These are phyloP conservation scores for Andrena chrysosceles DNA, from an alignment of 2,888 invertebrate species.

Conservation along the genomic window DNA sequence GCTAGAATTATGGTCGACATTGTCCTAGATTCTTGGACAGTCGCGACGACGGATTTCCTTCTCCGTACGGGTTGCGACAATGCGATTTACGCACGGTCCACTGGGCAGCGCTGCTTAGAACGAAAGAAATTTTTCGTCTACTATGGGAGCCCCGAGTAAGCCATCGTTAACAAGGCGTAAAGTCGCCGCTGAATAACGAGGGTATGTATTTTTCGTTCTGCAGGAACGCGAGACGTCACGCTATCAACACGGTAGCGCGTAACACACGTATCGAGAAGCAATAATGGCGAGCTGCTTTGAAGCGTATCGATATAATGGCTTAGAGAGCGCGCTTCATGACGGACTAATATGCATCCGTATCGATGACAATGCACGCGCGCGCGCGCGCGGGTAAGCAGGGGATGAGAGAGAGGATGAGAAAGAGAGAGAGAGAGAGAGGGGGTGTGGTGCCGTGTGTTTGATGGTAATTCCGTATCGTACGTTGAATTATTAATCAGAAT, in stretches of 20 bases:
- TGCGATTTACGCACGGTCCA: slow-evolving; percentile 48
- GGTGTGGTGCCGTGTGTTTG: slow-evolving; percentile 30
- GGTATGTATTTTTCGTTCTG: slow-evolving; percentile 22
- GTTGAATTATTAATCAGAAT: slow-evolving; percentile 67
- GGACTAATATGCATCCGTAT: slow-evolving; percentile 63
- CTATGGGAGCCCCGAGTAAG: slow-evolving; percentile 11
- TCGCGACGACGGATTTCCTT: slow-evolving; percentile 62
- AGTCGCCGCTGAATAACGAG: slow-evolving; percentile 48
- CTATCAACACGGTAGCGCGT: neutral
- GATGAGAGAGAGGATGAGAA: neutral
- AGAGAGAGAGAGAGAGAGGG: neutral
- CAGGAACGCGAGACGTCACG: slow-evolving; percentile 19
- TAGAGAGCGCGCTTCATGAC: slow-evolving; percentile 50
- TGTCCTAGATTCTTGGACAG: slow-evolving; percentile 69
- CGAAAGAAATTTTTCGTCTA: slow-evolving; percentile 40
- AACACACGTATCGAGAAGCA: slow-evolving; percentile 33
- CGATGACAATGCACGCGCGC: slow-evolving; percentile 33
- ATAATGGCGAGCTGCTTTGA: slow-evolving; percentile 58
- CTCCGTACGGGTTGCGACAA: slow-evolving; percentile 58
- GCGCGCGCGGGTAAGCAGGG: neutral
- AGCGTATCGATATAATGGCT: slow-evolving; percentile 44
- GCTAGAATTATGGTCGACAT: slow-evolving; percentile 72
- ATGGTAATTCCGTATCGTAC: slow-evolving; percentile 62
- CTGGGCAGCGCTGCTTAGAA: neutral
- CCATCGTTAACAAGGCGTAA: slow-evolving; percentile 54